Evolutionary conservation across 2,888 invertebrate species (phyloP).

Genomic region (Dorcus hopei): DNA sequence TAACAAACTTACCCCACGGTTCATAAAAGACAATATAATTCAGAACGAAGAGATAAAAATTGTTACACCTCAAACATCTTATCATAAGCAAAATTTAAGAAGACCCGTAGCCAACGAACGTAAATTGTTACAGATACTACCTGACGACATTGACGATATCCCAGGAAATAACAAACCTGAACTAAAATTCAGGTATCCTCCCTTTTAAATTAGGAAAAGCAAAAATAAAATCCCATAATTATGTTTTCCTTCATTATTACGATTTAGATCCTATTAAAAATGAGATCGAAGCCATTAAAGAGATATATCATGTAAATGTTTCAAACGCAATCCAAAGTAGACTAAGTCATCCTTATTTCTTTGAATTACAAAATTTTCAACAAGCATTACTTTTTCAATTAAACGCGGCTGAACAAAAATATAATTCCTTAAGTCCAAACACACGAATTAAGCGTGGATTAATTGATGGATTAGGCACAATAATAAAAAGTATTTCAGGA

Average conservation of each 20-base stretch:
- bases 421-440: background rate
- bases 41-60: too few relatives aligned
- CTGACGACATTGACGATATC: too few relatives aligned
- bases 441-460: background rate
- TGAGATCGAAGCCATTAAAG: too few relatives aligned
- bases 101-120: too few relatives aligned
- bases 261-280: background rate
- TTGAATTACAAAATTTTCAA: background rate
- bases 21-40: too few relatives aligned
- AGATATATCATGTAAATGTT: too few relatives aligned
- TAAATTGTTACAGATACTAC: too few relatives aligned
- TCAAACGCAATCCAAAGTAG: background rate
- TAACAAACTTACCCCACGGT: too few relatives aligned
- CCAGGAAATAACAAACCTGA: too few relatives aligned
- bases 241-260: background rate
- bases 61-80: too few relatives aligned
- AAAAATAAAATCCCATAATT: background rate
- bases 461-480: background rate
- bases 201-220: background rate
- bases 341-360: background rate
- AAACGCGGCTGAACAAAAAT: background rate
- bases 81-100: too few relatives aligned
- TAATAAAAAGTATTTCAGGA: background rate
- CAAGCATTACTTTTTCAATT: background rate
- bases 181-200: too few relatives aligned